phyloP scores from a whole-genome alignment of 2,888 invertebrate genomes.

The Tryphoninae sp. region DNA sequence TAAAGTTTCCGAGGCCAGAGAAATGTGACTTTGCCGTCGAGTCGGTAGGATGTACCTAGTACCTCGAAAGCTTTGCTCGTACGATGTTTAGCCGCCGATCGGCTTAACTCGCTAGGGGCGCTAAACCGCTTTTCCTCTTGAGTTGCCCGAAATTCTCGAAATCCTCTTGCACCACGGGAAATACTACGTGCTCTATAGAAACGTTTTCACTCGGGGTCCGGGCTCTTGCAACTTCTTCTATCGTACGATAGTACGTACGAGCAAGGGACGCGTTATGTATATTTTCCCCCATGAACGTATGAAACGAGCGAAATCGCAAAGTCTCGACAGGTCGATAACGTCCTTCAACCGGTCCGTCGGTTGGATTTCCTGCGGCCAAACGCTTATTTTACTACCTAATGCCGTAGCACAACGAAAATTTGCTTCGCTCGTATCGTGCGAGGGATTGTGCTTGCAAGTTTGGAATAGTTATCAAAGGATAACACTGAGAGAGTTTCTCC shows the following conservation, averaged over 20 bases:
- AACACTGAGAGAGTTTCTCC: conserved; percentile 41
- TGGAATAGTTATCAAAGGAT: conserved; percentile 57
- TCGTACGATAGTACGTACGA: conserved; percentile 19
- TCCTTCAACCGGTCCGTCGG: conserved; percentile 30
- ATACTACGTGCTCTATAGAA: conserved; percentile 42
- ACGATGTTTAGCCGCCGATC: conserved; percentile 60
- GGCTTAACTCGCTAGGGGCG: conserved; percentile 55
- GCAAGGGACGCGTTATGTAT: conserved; percentile 15
- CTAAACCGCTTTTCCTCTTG: conserved; percentile 63
- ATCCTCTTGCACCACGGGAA: conserved; percentile 58
- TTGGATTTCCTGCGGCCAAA: conserved; percentile 39
- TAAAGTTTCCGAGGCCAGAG: conserved; percentile 17
- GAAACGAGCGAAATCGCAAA: conserved; percentile 24
- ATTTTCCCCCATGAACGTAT: conserved; percentile 34
- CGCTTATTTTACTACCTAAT: conserved; percentile 41
- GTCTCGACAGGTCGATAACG: conserved; percentile 26
- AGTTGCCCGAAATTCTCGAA: conserved; percentile 54
- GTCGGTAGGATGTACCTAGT: conserved; percentile 41
- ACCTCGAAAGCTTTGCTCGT: conserved; percentile 20
- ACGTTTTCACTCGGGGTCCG: conserved; percentile 20
- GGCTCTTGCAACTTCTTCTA: conserved; percentile 28
- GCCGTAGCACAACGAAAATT: conserved; percentile 24
- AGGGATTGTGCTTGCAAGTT: conserved; percentile 31
- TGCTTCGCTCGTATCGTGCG: conserved; percentile 1
- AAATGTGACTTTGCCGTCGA: conserved; percentile 34